Percentiles rank a stretch among this genome's conserved stretches.
Evolutionary conservation across 2,113 vertebrate genomes (phyloP).

Genomic region (Corythornis vintsioides): DNA sequence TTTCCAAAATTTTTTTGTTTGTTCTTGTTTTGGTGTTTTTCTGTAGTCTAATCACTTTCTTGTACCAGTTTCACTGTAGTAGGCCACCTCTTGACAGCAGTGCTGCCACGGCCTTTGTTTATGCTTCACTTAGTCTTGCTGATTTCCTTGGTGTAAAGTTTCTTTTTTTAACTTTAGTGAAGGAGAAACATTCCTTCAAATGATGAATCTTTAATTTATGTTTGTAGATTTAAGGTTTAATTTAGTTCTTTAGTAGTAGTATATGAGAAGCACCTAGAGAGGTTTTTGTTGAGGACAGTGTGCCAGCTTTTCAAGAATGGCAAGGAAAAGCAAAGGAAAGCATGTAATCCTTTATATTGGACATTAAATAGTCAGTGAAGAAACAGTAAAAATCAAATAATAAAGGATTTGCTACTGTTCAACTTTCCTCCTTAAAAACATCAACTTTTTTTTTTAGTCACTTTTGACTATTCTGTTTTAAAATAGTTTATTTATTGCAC

Average conservation of each 20-base stretch:
- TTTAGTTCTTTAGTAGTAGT: neutral
- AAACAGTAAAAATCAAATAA: neutral
- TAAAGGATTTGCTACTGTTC: neutral
- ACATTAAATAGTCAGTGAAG: neutral
- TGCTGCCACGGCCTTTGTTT: neutral
- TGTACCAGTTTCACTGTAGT: neutral
- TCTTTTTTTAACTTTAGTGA: neutral
- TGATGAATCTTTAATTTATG: neutral
- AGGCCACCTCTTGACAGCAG: neutral
- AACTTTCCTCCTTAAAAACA: neutral
- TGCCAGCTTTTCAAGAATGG: neutral
- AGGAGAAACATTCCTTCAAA: neutral
- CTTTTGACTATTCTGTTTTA: neutral
- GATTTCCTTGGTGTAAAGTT: neutral
- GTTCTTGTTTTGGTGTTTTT: neutral
- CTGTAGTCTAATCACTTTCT: neutral
- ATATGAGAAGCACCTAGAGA: neutral
- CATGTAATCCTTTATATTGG: neutral
- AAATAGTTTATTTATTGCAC: neutral
- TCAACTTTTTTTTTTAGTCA: neutral
- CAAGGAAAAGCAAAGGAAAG: neutral
- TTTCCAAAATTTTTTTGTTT: neutral
- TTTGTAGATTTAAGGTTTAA: neutral
- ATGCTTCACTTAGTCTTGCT: neutral
- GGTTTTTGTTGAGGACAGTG: neutral